phyloP scores from a whole-genome alignment of 2,797 vertebrate genomes.

The Petrocephalus sullivani region DNA sequence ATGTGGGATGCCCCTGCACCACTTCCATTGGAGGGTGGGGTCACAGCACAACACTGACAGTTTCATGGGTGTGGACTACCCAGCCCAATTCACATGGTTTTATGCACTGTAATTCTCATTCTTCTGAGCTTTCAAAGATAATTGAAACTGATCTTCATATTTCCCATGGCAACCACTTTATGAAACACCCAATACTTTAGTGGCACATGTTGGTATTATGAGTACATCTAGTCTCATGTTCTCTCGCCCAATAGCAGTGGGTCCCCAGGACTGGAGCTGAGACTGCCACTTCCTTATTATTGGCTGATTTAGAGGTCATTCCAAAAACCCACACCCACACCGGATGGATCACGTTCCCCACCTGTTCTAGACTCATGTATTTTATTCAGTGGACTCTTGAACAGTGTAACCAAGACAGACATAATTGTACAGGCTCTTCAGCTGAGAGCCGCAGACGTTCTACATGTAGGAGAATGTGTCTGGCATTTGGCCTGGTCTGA shows the following conservation, averaged over 20 bases:
- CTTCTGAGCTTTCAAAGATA: neutral
- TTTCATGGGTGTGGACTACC: neutral
- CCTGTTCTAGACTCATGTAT: neutral
- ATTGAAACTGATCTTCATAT: too few species aligned
- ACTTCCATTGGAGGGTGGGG: conserved; percentile 27
- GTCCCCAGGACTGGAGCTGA: neutral
- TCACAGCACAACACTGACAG: neutral
- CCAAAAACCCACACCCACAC: neutral
- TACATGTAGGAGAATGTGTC: neutral
- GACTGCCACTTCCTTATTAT: neutral
- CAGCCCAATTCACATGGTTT: neutral
- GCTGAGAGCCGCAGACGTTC: neutral
- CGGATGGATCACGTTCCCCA: neutral
- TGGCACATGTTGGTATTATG: neutral
- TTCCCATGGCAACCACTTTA: neutral
- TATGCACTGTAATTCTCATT: neutral
- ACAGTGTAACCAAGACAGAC: neutral
- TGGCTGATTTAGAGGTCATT: neutral
- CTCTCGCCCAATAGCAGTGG: neutral
- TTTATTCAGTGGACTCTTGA: conserved; percentile 10
- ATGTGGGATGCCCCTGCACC: conserved; percentile 23
- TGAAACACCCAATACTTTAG: neutral
- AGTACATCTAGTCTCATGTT: neutral
- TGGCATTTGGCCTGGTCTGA: neutral
- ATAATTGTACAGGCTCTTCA: neutral